These are phyloP conservation scores for Acrocera orbiculus DNA, from an alignment of 2,888 invertebrate species.

Conservation along the genomic window DNA sequence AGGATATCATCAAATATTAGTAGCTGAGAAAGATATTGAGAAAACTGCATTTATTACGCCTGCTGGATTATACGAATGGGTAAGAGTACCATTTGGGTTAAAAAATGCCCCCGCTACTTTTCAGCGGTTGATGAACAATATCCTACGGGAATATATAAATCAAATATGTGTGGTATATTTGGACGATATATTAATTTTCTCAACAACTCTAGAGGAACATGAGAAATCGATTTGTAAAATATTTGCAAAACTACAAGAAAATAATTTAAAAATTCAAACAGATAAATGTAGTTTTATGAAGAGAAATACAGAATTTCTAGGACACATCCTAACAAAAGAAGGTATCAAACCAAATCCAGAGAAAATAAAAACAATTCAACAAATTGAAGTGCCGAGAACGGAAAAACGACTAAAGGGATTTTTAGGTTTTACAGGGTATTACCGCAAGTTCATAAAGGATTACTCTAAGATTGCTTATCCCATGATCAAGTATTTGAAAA, in stretches of 20 bases:
- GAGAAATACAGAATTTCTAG: conserved; percentile 6
- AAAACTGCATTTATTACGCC: conserved; percentile 11
- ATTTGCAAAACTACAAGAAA: conserved; percentile 1
- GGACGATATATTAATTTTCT: conserved; percentile 5
- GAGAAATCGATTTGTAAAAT: conserved; percentile 1
- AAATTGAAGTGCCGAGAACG: conserved; percentile 7
- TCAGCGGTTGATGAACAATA: conserved; percentile 8
- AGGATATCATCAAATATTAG: conserved; percentile 11
- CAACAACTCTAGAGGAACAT: conserved; percentile 4
- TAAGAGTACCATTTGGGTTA: conserved; percentile 9
- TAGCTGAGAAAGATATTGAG: conserved; percentile 9
- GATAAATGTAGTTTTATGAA: conserved; percentile 7
- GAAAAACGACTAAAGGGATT: conserved; percentile 11
- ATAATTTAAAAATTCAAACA: conserved; percentile 6
- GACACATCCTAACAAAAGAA: conserved; percentile 5
- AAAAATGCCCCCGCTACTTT: conserved; percentile 10
- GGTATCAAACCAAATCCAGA: conserved; percentile 7
- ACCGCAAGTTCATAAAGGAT: conserved; percentile 8
- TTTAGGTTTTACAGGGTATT: conserved; percentile 9
- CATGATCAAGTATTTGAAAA: conserved; percentile 10
- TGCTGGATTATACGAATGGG: conserved; percentile 10
- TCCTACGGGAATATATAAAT: conserved; percentile 8
- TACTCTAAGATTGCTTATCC: conserved; percentile 10
- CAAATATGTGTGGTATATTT: conserved; percentile 4
- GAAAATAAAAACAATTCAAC: conserved; percentile 5